Evolutionary conservation across 1,140 invertebrate species (phyloP), one percentile per base, ranked within the genome.

Genomic region (Chionoecetes opilio): DNA sequence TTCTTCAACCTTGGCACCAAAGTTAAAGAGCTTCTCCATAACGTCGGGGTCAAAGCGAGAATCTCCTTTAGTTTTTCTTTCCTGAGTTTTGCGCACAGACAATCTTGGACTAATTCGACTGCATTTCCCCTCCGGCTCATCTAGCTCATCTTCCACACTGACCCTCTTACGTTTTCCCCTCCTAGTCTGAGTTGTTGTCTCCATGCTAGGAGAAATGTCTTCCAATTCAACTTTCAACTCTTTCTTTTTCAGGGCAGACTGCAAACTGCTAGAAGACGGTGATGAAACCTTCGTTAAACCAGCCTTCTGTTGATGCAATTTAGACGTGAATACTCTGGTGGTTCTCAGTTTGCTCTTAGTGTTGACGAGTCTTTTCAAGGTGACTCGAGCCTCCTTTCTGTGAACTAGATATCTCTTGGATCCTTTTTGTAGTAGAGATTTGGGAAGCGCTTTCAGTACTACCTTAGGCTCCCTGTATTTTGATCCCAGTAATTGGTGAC

Each of bases 1-100:
- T 82, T 94, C 93, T 11, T 87, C 63, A 84, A 94, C 63, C 41
- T 94, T 88, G 38, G 87, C 87, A 34, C 93, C 93, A 90, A 94
- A 94, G 87, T 89, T 82, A 11, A 94, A 38, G 0, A 94, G 63
- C 35, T 94, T 89, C 6, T 82, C 84, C 53, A 94, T 88, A 8
- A 94, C 41, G 0, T 82, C 63, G 31, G 89, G 89, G 87, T 94
- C 90, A 21, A 94, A 87, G 8, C 41, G 86, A 26, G 75, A 17
- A 38, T 17, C n/a, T 75, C n/a, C 53, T 21, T 82, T 38, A 35
- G 63, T 29, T 41, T 82, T 17, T 29, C n/a, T 37, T 84, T 32
- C 31, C 31, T 32, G 8, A 26, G 26, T 11, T 41, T 29, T 26
- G 35, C 87, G 26, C 31, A 9, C 8, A 31, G 38, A 14, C n/a